Percentiles rank a stretch among this genome's conserved stretches.
phyloP scores from a whole-genome alignment of 2,888 invertebrate species.

The Lithophane leautieri region DNA sequence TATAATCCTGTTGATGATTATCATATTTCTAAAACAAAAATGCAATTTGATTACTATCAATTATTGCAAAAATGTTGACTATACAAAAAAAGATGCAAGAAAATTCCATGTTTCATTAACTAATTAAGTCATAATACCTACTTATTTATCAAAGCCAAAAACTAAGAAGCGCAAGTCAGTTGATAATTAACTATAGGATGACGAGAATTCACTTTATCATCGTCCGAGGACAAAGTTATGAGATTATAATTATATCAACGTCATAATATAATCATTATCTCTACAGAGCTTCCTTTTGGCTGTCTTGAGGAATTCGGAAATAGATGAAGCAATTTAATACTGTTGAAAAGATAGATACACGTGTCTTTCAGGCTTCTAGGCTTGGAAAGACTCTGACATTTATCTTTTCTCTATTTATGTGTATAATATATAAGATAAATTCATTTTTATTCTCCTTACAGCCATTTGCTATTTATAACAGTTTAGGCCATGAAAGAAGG shows the following conservation, averaged over 20 bases:
- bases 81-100: neutral
- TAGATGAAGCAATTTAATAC: constrained; percentile 24
- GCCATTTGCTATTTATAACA: neutral
- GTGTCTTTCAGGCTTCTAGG: neutral
- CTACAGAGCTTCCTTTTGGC: constrained; percentile 28
- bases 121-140: constrained; percentile 27
- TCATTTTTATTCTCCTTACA: neutral
- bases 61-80: neutral
- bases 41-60: neutral
- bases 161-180: constrained; percentile 30
- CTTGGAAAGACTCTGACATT: neutral
- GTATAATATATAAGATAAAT: neutral
- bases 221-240: constrained; percentile 41
- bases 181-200: constrained; percentile 51
- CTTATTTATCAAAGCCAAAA: constrained; percentile 44
- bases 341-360: neutral
- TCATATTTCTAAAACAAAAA: neutral
- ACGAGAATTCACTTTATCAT: constrained; percentile 54
- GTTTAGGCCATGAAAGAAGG: neutral
- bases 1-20: neutral
- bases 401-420: neutral
- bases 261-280: constrained; percentile 42
- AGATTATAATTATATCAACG: constrained; percentile 53
- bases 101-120: neutral
- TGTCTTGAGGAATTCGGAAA: constrained; percentile 14